Evolutionary conservation across 1,140 invertebrate genomes (phyloP).

Genomic region (Thereuonema tuberculata): DNA sequence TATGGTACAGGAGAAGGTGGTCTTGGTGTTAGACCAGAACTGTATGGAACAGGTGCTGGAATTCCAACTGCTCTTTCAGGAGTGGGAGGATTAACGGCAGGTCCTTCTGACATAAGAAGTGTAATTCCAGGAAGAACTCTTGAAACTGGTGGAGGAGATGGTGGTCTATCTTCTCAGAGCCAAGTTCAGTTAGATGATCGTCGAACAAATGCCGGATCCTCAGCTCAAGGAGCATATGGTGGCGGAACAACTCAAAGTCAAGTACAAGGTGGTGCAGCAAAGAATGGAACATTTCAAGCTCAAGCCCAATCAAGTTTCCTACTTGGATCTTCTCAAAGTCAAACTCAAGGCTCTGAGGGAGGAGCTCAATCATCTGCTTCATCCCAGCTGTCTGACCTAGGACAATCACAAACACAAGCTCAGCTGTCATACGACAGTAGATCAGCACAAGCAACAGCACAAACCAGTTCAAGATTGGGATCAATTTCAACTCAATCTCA

Average conservation of each 20-base stretch:
- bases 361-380: background rate
- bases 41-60: too few species aligned
- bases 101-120: too few species aligned
- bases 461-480: background rate
- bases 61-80: too few species aligned
- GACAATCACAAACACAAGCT: background rate
- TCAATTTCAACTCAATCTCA: background rate
- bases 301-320: background rate
- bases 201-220: background rate
- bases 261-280: constrained; percentile 4
- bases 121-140: too few species aligned
- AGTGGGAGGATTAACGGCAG: too few species aligned
- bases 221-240: constrained; percentile 1
- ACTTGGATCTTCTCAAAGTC: background rate
- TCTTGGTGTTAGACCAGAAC: too few species aligned
- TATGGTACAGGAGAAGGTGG: too few species aligned
- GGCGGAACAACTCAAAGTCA: background rate
- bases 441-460: background rate
- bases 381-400: background rate
- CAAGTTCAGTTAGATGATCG: background rate
- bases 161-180: background rate
- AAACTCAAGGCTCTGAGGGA: background rate
- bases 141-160: too few species aligned
- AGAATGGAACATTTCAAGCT: background rate
- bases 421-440: background rate